Percentiles rank a stretch among this genome's conserved stretches.
Evolutionary conservation across 2,888 invertebrate species (phyloP).

Genomic region (Acleris sparsana): DNA sequence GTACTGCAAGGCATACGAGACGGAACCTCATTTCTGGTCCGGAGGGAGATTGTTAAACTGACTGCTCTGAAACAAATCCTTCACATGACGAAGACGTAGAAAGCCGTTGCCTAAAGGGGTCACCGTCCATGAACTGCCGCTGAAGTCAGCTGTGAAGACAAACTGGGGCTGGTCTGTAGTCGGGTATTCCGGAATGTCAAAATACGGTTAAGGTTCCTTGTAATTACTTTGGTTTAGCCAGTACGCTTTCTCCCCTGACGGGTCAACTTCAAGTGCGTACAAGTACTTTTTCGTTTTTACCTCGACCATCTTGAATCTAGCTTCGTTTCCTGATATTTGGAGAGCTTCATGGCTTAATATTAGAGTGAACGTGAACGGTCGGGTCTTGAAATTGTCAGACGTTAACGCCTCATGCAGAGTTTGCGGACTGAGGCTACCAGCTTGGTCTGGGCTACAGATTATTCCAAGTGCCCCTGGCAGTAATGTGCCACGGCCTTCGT

Average conservation of each 20-base stretch:
- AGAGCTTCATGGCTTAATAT: not conserved
- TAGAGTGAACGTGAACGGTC: not conserved
- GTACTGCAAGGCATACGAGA: not conserved
- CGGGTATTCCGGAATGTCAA: not conserved
- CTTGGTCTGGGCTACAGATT: not conserved
- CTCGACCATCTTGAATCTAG: not conserved
- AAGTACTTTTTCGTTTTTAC: not conserved
- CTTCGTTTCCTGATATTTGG: not conserved
- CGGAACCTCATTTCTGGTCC: not conserved
- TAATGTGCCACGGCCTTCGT: not conserved
- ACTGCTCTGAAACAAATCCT: not conserved
- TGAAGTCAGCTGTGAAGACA: constrained; percentile 7
- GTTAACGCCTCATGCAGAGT: not conserved
- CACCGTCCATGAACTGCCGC: not conserved
- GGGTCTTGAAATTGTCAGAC: not conserved
- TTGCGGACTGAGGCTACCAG: not conserved
- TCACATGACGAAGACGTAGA: not conserved
- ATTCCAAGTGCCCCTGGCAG: not conserved
- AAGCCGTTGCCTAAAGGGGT: not conserved
- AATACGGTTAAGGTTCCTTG: not conserved
- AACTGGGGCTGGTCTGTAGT: not conserved
- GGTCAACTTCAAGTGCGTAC: not conserved
- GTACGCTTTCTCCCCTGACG: not conserved
- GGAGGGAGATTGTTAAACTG: not conserved
- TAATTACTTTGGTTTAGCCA: not conserved